phyloP scores from a whole-genome alignment of 2,113 vertebrate genomes.

The Rhinogobius similis region DNA sequence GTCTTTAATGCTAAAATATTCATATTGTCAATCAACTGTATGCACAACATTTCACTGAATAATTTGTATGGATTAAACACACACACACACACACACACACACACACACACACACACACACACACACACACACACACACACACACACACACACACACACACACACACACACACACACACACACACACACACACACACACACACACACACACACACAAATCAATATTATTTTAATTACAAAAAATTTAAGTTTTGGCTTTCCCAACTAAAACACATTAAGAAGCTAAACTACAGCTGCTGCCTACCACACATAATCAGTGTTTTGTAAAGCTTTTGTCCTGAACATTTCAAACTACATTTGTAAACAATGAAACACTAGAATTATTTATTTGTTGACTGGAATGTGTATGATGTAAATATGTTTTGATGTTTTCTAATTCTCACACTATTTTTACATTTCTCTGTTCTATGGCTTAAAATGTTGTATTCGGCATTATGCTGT shows the following conservation, averaged over 20 bases:
- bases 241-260: background rate
- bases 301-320: constrained; percentile 31
- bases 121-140: no score
- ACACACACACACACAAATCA: no score
- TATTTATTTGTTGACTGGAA: constrained; percentile 13
- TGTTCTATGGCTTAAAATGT: background rate
- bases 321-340: background rate
- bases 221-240: no score
- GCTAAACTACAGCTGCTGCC: background rate
- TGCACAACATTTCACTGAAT: background rate
- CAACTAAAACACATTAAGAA: background rate
- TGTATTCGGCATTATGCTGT: constrained; percentile 7
- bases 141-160: no score
- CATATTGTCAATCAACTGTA: no score
- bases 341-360: background rate
- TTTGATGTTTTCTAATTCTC: background rate
- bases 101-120: no score
- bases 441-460: constrained; percentile 17
- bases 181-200: no score
- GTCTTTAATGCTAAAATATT: background rate
- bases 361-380: background rate
- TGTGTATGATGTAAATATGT: background rate
- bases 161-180: no score
- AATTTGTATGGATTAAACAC: background rate
- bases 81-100: no score